phyloP scores from a whole-genome alignment of 1,140 invertebrate genomes.

The Dinoponera quadriceps region DNA sequence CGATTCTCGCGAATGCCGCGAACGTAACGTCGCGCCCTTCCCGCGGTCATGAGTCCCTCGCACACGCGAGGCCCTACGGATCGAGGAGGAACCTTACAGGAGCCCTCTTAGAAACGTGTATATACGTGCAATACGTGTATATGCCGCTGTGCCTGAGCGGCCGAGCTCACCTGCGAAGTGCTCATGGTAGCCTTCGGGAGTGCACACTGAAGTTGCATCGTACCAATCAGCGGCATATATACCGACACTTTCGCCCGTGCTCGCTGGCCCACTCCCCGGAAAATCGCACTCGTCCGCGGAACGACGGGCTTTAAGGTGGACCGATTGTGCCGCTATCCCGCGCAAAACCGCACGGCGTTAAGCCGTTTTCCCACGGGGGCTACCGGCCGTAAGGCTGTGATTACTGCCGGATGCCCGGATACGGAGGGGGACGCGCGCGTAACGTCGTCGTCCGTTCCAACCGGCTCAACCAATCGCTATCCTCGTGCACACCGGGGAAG shows the following conservation, averaged over 20 bases:
- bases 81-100: neutral
- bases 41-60: neutral
- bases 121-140: neutral
- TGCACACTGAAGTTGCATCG: conserved; percentile 79
- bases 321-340: conserved; percentile 59
- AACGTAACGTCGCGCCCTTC: conserved; percentile 10
- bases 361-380: conserved; percentile 76
- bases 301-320: conserved; percentile 62
- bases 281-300: conserved; percentile 74
- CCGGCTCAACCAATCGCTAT: conserved; percentile 36
- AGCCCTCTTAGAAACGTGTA: no score
- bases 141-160: conserved; percentile 25
- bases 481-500: conserved; percentile 39
- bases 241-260: conserved; percentile 82
- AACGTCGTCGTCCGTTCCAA: conserved; percentile 51
- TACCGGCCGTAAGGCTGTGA: conserved; percentile 58
- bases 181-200: conserved; percentile 81
- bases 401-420: conserved; percentile 70
- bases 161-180: conserved; percentile 81
- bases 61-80: conserved; percentile 14
- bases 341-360: conserved; percentile 55
- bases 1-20: neutral
- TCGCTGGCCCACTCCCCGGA: conserved; percentile 78
- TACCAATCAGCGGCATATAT: conserved; percentile 83
- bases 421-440: conserved; percentile 44